Evolutionary conservation across 2,113 vertebrate species (phyloP).

Genomic region (Columba janthina): DNA sequence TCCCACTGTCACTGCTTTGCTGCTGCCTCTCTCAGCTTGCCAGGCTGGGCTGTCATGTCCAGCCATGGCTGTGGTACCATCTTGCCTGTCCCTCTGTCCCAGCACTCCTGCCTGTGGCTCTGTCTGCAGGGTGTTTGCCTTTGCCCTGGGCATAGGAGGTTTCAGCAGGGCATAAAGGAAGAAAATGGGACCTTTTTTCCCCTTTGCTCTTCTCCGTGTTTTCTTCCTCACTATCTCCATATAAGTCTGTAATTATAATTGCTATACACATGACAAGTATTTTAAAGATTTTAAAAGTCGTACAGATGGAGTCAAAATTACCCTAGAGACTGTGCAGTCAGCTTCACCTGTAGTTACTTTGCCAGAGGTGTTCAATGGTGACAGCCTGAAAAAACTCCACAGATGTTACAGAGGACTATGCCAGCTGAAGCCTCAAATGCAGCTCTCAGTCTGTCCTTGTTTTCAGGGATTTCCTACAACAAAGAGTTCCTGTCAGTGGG

Average conservation of each 20-base stretch:
- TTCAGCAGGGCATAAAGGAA: not conserved
- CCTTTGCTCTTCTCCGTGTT: not conserved
- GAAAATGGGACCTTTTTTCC: not conserved
- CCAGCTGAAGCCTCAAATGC: not conserved
- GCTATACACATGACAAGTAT: not conserved
- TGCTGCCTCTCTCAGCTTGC: not conserved
- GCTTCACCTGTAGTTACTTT: not conserved
- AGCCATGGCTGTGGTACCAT: rapidly evolving
- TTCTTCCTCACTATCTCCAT: not conserved
- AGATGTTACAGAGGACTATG: not conserved
- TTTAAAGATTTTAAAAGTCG: not conserved
- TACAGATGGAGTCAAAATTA: not conserved
- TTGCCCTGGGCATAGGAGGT: not conserved
- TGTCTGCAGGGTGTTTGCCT: not conserved
- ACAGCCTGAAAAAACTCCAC: not conserved
- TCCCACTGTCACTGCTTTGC: not conserved
- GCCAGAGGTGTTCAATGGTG: not conserved
- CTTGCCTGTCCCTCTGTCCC: not conserved
- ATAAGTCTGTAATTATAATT: not conserved
- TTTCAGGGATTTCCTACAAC: not conserved
- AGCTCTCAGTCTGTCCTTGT: not conserved
- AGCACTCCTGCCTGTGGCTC: rapidly evolving
- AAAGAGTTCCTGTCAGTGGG: not conserved
- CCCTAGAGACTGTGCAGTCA: not conserved
- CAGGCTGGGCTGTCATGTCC: rapidly evolving